These are phyloP conservation scores for Labroides dimidiatus DNA, from an alignment of 2,797 vertebrate genomes.

Conservation along the genomic window DNA sequence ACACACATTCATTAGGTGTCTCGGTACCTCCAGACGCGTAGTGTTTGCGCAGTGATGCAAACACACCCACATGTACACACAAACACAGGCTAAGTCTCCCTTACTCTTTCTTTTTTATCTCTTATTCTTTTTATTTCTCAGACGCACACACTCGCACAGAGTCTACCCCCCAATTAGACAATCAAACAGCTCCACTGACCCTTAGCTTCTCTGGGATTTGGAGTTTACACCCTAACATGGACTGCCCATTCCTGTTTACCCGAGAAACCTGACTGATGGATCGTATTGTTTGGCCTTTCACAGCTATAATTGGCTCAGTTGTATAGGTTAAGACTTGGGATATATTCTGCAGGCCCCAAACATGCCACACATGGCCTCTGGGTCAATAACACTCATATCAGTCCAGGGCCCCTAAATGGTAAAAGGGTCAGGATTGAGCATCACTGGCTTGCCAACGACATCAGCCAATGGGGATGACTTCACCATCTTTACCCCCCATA, in stretches of 20 bases:
- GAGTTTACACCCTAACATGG: constrained; percentile 79
- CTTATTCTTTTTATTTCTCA: constrained; percentile 53
- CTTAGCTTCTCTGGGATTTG: constrained; percentile 79
- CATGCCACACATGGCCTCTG: constrained; percentile 84
- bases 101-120: constrained; percentile 47
- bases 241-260: constrained; percentile 81
- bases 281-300: constrained; percentile 87
- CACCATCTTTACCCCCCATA: constrained; percentile 44
- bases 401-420: constrained; percentile 84
- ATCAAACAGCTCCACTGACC: constrained; percentile 84
- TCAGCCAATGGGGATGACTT: constrained; percentile 67
- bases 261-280: constrained; percentile 83
- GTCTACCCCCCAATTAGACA: constrained; percentile 79
- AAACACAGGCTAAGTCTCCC: constrained; percentile 32
- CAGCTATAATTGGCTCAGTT: constrained; percentile 84
- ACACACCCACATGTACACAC: constrained; percentile 20
- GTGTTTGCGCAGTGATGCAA: constrained; percentile 67
- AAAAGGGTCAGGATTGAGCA: constrained; percentile 81
- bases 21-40: constrained; percentile 59
- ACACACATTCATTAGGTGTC: constrained; percentile 84
- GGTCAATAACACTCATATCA: constrained; percentile 86
- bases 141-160: constrained; percentile 36
- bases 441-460: constrained; percentile 73
- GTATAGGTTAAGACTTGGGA: constrained; percentile 87
- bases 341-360: constrained; percentile 88